These are phyloP conservation scores for Pongo abelii DNA, from an alignment of 2,113 vertebrate species.

Conservation along the genomic window DNA sequence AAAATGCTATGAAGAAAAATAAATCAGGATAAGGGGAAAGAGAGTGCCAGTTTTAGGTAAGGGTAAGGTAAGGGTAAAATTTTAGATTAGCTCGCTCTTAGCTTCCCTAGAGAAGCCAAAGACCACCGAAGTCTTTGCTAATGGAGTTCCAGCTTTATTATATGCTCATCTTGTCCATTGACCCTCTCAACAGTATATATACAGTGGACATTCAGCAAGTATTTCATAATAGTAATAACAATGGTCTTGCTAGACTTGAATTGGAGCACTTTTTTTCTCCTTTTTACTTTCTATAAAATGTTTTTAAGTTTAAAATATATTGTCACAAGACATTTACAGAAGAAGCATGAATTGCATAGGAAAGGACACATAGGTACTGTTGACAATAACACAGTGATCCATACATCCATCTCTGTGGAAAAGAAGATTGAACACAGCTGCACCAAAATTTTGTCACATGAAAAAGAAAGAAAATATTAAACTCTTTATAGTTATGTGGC, in stretches of 20 bases:
- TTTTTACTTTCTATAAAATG: not conserved
- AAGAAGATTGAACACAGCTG: not conserved
- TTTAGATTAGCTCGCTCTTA: not conserved
- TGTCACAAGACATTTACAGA: not conserved
- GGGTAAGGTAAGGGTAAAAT: not conserved
- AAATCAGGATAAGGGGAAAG: not conserved
- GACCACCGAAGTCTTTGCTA: not conserved
- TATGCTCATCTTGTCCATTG: not conserved
- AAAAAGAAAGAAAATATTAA: conserved; percentile 14
- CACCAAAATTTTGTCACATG: not conserved
- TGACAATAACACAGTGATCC: not conserved
- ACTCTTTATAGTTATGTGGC: not conserved
- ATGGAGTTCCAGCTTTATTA: not conserved
- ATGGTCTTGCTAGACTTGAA: not conserved
- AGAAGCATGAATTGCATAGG: not conserved
- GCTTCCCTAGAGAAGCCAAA: not conserved
- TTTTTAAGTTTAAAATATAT: not conserved
- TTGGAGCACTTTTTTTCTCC: not conserved
- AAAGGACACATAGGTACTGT: not conserved
- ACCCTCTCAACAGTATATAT: not conserved
- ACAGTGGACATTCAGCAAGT: not conserved
- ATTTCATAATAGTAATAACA: not conserved
- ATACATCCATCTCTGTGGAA: not conserved
- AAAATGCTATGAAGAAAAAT: not conserved
- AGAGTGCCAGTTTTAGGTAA: not conserved